Conservation (phyloP, 1,140 invertebrate species). For the Euura saliciscinereae region DNA sequence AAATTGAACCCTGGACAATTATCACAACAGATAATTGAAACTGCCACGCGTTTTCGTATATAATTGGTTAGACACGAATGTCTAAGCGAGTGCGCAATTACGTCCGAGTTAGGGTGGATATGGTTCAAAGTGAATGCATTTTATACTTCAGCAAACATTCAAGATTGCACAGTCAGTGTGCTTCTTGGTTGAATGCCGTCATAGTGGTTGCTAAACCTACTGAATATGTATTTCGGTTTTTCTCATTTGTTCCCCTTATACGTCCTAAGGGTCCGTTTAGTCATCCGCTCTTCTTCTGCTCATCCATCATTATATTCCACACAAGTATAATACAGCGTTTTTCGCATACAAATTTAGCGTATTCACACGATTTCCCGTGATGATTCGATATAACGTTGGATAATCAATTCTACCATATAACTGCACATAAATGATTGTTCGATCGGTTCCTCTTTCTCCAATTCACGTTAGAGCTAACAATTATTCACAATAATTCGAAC, state of each 20-base stretch:
- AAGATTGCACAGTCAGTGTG: conserved; percentile 2
- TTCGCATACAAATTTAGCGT: no score
- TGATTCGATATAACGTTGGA: no score
- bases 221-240: conserved; percentile 5
- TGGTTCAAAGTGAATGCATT: conserved; percentile 7
- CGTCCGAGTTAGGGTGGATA: background rate
- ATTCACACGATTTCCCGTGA: background rate
- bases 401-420: no score
- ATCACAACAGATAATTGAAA: background rate
- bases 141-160: conserved; percentile 7
- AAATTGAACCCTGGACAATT: background rate
- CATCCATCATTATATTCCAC: background rate
- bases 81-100: background rate
- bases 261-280: conserved; percentile 1
- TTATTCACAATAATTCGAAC: no score
- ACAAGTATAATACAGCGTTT: background rate
- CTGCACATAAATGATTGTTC: no score
- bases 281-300: background rate
- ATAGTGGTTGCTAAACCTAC: background rate
- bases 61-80: conserved; percentile 4
- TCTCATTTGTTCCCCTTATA: background rate
- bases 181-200: background rate
- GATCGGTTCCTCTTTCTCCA: no score
- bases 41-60: background rate
- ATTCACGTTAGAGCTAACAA: no score